Base-by-base conservation (phyloP, 2,797 vertebrate species). In the Hydrocynus forskahlii region DNA sequence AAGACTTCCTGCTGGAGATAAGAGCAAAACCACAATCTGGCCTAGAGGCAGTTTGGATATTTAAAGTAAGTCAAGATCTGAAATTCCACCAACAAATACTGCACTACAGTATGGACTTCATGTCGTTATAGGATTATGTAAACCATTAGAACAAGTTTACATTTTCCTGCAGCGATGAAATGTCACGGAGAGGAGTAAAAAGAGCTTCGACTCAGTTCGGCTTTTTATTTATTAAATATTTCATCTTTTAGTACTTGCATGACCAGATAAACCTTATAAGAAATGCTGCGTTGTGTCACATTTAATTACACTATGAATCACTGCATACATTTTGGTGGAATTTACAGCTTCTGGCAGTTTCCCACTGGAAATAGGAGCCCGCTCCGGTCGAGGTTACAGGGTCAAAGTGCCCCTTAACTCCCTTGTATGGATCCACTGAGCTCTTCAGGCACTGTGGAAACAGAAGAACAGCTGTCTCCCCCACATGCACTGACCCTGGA, bases 381-480 rank as follows among this genome's bases (percentile, higher is more conserved):
- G 66, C 57, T 72, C 23, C 67, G 29, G 75, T 57, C 25, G 48
- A 71, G 69, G 75, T 78, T 83, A 62, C 52, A 72, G 77, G 54
- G 76, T 79, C 78, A 80, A 43, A 13, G 55, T 81, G 80, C 82
- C 80, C 83, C 82, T 76, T 17, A 50, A 14, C 52, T 55, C 67
- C 13, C 48, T 1, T 35, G 23, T 72, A 21, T 59, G 19, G 59
- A 45, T 67, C 5, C 52, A 55, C 48, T 29, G 19, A 35, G 54
- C 68, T 78, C 79, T 78, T 63, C 69, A 6, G 13, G 50, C 14
- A n/a, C 29, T 45, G 50, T 50, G 10, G 23, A 29, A 45, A 68
- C 12, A 78, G 82, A 68, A 76, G 83, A 89, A 83, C 84, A 88
- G 85, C 80, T 80, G 89, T 84, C 90, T 85, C 88, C 85, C 83